Evolutionary conservation across 2,113 vertebrate genomes (phyloP), one percentile per base, ranked within the genome.

Genomic region (Mixornis gularis): DNA sequence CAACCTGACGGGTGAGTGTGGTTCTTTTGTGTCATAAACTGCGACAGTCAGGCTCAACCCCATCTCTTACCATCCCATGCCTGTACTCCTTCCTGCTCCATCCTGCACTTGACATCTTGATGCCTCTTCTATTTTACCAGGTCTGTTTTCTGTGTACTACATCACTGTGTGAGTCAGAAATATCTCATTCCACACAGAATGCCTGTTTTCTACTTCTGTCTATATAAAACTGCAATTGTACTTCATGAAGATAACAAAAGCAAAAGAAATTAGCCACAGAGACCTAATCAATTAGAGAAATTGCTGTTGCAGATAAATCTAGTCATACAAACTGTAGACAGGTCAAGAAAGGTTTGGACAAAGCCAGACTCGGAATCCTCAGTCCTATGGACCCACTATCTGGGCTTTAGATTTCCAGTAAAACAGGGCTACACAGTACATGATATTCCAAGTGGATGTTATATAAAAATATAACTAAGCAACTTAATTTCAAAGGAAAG

Each of bases 391-490:
- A 55, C 13, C 8, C 20, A 30, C 2, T 41, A 13, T 27, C 4
- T 40, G 36, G 49, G 18, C 17, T 51, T 38, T 36, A 46, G 18
- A 43, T 29, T 17, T n/a, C 12, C 3, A 2, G 8, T 20, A 14
- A 65, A 56, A 34, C 7, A 53, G n/a, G 19, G 6, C 22, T 56
- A 43, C 30, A 72, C 7, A 10, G 15, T 53, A 48, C 9, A 44
- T 4, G 26, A 3, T 27, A 22, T 77, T 83, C 30, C 32, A 65
- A 32, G 30, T 16, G 6, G 27, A 21, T 0, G 0, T 44, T 66
- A 32, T 17, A 46, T 29, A 19, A 72, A 72, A 77, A 36, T 34
- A 41, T 19, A 79, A 27, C 18, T 65, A 12, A 5, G 3, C 0
- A 3, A 85, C 12, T 62, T 12, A 48, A 52, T 73, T 88, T 73